Evolutionary conservation across 2,888 invertebrate species (phyloP).

Genomic region (Lasioglossum morio): DNA sequence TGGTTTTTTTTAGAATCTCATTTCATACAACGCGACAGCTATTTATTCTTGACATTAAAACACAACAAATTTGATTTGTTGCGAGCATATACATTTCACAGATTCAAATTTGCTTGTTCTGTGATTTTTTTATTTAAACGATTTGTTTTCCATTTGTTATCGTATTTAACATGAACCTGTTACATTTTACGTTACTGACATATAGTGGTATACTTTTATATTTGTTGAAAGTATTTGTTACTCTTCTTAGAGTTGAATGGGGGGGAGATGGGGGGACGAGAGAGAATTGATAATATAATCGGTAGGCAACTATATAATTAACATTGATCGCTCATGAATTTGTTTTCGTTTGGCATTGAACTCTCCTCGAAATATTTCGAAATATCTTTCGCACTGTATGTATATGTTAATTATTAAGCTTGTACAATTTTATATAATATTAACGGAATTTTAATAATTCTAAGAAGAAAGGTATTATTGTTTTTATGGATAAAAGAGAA

Average conservation of each 20-base stretch:
- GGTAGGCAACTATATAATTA: slow-evolving; percentile 30
- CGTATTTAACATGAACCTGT: slow-evolving; percentile 65
- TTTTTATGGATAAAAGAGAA: slow-evolving; percentile 28
- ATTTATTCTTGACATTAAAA: slow-evolving; percentile 54
- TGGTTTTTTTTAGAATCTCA: slow-evolving; percentile 60
- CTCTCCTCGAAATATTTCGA: slow-evolving; percentile 20
- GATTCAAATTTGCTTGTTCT: slow-evolving; percentile 55
- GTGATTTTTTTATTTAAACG: slow-evolving; percentile 62
- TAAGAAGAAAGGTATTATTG: slow-evolving; percentile 38
- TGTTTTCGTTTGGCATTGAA: slow-evolving; percentile 36
- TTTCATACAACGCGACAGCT: slow-evolving; percentile 47
- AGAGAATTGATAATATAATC: slow-evolving; percentile 52
- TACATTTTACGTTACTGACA: slow-evolving; percentile 68
- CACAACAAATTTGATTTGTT: slow-evolving; percentile 46
- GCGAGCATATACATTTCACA: slow-evolving; percentile 41
- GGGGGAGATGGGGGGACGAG: slow-evolving; percentile 17
- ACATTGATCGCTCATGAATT: slow-evolving; percentile 33
- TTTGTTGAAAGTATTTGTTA: slow-evolving; percentile 68
- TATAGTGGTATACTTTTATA: slow-evolving; percentile 62
- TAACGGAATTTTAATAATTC: slow-evolving; percentile 37
- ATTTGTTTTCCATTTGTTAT: slow-evolving; percentile 71
- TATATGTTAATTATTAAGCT: slow-evolving; percentile 61
- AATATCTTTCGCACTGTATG: slow-evolving; percentile 46
- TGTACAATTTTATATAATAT: slow-evolving; percentile 52
- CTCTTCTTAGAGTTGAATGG: slow-evolving; percentile 50